Evolutionary conservation across 2,797 vertebrate species (phyloP).

Genomic region (Thalassophryne amazonica): DNA sequence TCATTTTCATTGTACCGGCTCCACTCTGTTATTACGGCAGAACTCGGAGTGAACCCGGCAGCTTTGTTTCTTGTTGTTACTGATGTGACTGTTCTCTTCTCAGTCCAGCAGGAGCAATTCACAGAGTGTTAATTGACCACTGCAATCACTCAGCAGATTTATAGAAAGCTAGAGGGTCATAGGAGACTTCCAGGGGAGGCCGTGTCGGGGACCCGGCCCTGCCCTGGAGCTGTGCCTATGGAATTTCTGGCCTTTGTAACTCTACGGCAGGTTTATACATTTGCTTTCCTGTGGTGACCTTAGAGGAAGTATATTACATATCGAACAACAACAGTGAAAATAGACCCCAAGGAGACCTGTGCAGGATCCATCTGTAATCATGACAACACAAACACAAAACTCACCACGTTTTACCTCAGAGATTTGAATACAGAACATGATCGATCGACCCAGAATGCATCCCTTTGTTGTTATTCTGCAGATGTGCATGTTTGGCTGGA

Average conservation of each 20-base stretch:
- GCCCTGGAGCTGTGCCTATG: conserved; percentile 26
- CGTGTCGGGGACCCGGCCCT: conserved; percentile 38
- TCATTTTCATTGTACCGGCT: conserved; percentile 86
- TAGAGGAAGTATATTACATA: conserved; percentile 29
- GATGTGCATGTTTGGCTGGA: conserved; percentile 48
- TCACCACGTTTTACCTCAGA: conserved; percentile 1
- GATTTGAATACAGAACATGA: conserved; percentile 5
- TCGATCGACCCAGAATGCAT: conserved; percentile 63
- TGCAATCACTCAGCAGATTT: conserved; percentile 69
- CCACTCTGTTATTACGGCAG: conserved; percentile 74
- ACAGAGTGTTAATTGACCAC: conserved; percentile 73
- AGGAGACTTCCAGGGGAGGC: conserved; percentile 57
- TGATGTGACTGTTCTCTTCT: conserved; percentile 64
- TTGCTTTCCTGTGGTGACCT: conserved; percentile 21
- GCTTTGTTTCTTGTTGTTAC: conserved; percentile 62
- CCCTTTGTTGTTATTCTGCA: conserved; percentile 45
- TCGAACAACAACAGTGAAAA: conserved; percentile 22
- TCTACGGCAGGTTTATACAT: conserved; percentile 44
- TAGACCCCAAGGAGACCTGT: neutral
- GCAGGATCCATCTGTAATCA: neutral
- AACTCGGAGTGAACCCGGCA: conserved; percentile 59
- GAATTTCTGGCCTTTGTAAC: conserved; percentile 46
- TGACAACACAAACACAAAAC: conserved; percentile 1
- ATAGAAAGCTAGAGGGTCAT: conserved; percentile 63
- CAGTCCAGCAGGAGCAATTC: conserved; percentile 64